Evolutionary conservation across 2,797 vertebrate genomes (phyloP), one percentile per base, ranked within the genome.

Genomic region (Coccyzus lansbergi): DNA sequence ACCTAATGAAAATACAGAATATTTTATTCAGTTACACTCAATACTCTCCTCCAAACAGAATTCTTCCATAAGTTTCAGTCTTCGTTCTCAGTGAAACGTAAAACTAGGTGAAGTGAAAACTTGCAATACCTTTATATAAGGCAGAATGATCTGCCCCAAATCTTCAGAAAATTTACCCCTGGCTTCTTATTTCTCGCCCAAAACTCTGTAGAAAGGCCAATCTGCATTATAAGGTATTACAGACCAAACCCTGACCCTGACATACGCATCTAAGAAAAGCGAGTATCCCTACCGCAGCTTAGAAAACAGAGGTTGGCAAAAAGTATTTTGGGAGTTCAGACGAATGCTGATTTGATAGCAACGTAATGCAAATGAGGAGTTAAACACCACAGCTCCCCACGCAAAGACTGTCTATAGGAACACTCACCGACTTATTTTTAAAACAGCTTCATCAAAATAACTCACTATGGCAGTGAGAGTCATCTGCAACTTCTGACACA

Each of bases 211-310:
- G 63, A 48, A 76, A 79, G 83, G 18, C 25, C 65, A 59, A 2
- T 3, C 29, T 74, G 28, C 15, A 2, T 63, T 31, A 15, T 1
- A 24, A 78, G 5, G 13, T 36, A 46, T 8, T 65, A 67, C 13
- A 70, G 16, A 48, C 29, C 80, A 72, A 79, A 79, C 12, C 55
- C 13, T 55, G 49, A 40, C 49, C 28, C 25, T 67, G 20, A 33
- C 31, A 59, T 0, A 15, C 0, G 0, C 38, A 49, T 2, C 28
- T 25, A 58, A 58, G 58, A 78, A 79, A 48, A 31, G 31, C 1
- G 0, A 64, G 44, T 6, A 8, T 74, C 52, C 34, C 59, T 63
- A 20, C 4, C 70, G 20, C 24, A 70, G 24, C 33, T 28, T 52
- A 67, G 48, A 53, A 36, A 72, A 83, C 52, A 48, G 7, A 20